These are phyloP conservation scores for Trialeurodes vaporariorum DNA, from an alignment of 1,140 invertebrate species.

Conservation along the genomic window DNA sequence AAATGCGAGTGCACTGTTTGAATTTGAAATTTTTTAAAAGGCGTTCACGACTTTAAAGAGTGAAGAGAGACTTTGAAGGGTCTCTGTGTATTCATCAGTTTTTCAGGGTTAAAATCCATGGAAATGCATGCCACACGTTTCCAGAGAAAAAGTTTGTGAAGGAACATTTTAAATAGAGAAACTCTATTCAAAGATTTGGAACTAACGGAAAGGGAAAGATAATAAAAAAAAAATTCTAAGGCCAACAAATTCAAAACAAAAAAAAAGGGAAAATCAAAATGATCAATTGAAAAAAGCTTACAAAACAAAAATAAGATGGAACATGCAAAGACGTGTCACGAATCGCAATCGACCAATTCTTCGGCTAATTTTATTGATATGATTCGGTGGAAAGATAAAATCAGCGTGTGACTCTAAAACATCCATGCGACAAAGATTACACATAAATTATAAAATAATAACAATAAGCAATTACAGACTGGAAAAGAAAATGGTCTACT, in stretches of 20 bases:
- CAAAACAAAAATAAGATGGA: constrained; percentile 9
- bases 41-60: too few relatives aligned
- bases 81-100: too few relatives aligned
- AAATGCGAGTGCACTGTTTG: too few relatives aligned
- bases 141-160: too few relatives aligned
- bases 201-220: constrained; percentile 4
- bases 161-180: too few relatives aligned
- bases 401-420: constrained; percentile 43
- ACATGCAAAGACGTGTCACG: constrained; percentile 22
- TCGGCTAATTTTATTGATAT: constrained; percentile 41
- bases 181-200: too few relatives aligned
- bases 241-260: constrained; percentile 30
- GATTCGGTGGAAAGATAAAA: constrained; percentile 47
- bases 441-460: constrained; percentile 23
- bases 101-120: too few relatives aligned
- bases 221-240: constrained; percentile 9
- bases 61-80: too few relatives aligned
- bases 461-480: neutral
- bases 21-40: too few relatives aligned
- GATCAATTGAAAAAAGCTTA: constrained; percentile 14
- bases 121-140: too few relatives aligned
- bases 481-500: constrained; percentile 10
- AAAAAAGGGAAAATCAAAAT: constrained; percentile 21
- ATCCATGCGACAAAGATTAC: constrained; percentile 23
- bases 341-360: constrained; percentile 14